Base-by-base conservation (phyloP, 1,140 invertebrate genomes). In the Drosophila bocki region DNA sequence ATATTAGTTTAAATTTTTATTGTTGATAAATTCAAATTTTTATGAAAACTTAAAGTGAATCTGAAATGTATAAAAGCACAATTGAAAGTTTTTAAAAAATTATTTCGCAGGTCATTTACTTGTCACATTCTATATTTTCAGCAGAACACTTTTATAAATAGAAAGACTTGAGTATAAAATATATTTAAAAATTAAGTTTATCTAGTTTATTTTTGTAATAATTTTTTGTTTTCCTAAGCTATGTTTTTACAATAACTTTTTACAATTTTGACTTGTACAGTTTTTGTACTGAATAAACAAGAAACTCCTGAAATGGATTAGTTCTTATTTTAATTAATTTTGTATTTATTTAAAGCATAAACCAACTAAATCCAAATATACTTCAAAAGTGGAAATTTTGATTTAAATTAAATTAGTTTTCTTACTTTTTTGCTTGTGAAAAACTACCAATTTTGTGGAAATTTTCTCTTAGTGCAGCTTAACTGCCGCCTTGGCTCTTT, bases 401-500 rank as follows among this genome's bases (percentile, higher is more conserved):
- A 35, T 19, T 56, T 56, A 9, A 5, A 19, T 9, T 22, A 22
- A 7, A 6, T 15, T 0, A 1, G 6, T 11, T 11, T 39, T n/a
- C 32, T 56, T 56, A 35, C 53, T 7, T 7, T 11, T 22, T 53
- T 13, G 15, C 8, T 11, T 11, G 7, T 3, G 29, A n/a, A 53
- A 64, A 57, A 44, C 51, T 37, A 29, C 12, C 1, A 41, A 17
- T 64, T 58, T 15, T 13, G 29, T 35, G 13, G 3, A 11, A 11
- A 26, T 9, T 15, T 56, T 47, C 17, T 57, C 8, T 26, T 33
- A 17, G 37, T 71, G 48, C 45, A 39, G 61, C 62, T 86, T 75
- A 82, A 60, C 48, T 72, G 70, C 61, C 61, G 67, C 65, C 58
- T 80, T 80, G 80, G 80, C 71, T 88, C 83, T 88, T 90, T 87